These are phyloP conservation scores for Hyles lineata DNA, from an alignment of 2,888 invertebrate species.

Conservation along the genomic window DNA sequence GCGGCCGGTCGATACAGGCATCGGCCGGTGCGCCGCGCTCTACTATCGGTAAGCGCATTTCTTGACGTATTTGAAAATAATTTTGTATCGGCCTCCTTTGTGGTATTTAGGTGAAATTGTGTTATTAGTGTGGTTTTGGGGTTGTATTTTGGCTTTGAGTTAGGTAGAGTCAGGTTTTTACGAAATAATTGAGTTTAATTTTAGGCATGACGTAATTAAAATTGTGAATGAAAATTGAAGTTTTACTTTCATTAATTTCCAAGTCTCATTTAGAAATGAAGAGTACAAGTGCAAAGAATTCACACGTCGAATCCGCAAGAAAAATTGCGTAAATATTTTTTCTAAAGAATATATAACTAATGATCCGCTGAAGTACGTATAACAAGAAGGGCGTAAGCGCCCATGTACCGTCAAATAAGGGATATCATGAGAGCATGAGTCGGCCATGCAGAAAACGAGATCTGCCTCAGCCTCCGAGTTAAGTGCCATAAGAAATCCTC, in stretches of 20 bases:
- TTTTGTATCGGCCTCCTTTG: background rate
- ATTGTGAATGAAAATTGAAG: background rate
- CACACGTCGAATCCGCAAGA: no score
- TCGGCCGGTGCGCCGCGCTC: conserved; percentile 19
- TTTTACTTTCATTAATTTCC: background rate
- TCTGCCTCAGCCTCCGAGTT: conserved; percentile 38
- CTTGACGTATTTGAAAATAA: background rate
- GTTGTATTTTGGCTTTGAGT: no score
- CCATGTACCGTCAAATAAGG: conserved; percentile 29
- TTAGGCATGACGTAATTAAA: no score
- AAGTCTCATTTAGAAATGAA: no score
- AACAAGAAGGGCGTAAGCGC: conserved; percentile 14
- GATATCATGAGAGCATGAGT: conserved; percentile 55
- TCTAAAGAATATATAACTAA: conserved; percentile 5
- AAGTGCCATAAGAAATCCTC: conserved; percentile 32
- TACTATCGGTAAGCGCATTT: conserved; percentile 18
- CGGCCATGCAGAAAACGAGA: conserved; percentile 68
- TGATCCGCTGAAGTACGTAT: background rate
- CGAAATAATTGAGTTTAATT: no score
- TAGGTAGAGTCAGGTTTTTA: no score
- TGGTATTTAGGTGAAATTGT: background rate
- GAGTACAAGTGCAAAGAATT: no score
- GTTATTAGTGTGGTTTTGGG: background rate
- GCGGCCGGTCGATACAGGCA: conserved; percentile 28
- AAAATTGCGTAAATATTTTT: background rate